Evolutionary conservation across 2,113 vertebrate species (phyloP).

Genomic region (Silurus asotus): DNA sequence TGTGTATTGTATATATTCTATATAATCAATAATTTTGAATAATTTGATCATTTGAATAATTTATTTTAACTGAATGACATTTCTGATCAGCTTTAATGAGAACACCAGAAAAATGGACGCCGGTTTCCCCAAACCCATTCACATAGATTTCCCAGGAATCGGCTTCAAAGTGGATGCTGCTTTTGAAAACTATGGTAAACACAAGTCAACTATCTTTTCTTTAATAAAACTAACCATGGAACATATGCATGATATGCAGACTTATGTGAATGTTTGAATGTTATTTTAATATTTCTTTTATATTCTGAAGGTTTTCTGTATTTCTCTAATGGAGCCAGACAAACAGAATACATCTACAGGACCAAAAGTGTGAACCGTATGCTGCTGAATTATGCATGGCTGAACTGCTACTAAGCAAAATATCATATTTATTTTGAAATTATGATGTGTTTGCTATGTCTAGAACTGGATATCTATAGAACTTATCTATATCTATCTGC

Average conservation of each 20-base stretch:
- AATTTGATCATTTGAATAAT: not conserved
- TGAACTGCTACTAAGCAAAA: slow-evolving; percentile 65
- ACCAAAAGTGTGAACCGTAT: slow-evolving; percentile 48
- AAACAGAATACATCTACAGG: slow-evolving; percentile 65
- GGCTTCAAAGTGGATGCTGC: slow-evolving; percentile 66
- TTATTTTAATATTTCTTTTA: slow-evolving; percentile 13
- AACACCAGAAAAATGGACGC: slow-evolving; percentile 59
- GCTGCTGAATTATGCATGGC: slow-evolving; percentile 65
- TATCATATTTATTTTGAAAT: not conserved
- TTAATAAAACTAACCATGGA: not conserved
- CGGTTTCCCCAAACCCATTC: slow-evolving; percentile 61
- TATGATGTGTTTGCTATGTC: not conserved
- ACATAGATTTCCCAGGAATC: slow-evolving; percentile 56
- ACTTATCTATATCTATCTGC: not conserved
- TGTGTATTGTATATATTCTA: not conserved
- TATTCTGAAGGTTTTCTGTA: slow-evolving; percentile 67
- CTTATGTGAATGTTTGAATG: not conserved
- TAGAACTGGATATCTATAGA: not conserved
- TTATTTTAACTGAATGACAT: not conserved
- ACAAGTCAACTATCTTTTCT: not conserved
- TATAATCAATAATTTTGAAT: not conserved
- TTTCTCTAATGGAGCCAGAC: slow-evolving; percentile 66
- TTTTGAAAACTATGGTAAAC: slow-evolving; percentile 66
- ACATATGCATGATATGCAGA: not conserved
- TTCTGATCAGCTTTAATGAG: slow-evolving; percentile 63